These are phyloP conservation scores for Selenia dentaria DNA, from an alignment of 2,888 invertebrate species.

Conservation along the genomic window DNA sequence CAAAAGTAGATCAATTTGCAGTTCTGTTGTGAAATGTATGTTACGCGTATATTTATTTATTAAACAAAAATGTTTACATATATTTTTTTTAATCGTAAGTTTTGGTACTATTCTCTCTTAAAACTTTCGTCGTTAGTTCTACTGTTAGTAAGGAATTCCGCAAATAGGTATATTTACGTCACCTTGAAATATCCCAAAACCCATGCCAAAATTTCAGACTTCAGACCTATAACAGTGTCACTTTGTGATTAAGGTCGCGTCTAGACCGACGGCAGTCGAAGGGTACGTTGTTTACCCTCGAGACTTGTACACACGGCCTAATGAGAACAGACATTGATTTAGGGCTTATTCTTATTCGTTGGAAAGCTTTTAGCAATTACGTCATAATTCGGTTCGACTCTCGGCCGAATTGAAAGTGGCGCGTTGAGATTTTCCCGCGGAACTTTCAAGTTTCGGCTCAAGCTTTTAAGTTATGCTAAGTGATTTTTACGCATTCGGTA, in stretches of 20 bases:
- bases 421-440: conserved; percentile 15
- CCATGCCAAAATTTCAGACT: neutral
- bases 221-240: conserved; percentile 35
- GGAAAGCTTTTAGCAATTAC: conserved; percentile 58
- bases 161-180: neutral
- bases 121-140: too few species aligned
- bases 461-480: neutral
- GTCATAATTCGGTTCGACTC: conserved; percentile 51
- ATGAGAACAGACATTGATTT: conserved; percentile 60
- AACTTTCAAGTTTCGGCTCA: conserved; percentile 18
- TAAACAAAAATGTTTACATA: too few species aligned
- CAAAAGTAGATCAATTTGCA: too few species aligned
- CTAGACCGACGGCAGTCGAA: conserved; percentile 55
- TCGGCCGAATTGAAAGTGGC: conserved; percentile 38
- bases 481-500: conserved; percentile 2
- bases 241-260: conserved; percentile 47
- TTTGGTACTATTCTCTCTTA: too few species aligned
- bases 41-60: too few species aligned
- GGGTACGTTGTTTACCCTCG: conserved; percentile 51
- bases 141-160: too few species aligned
- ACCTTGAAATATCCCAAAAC: neutral
- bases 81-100: too few species aligned
- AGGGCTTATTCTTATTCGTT: conserved; percentile 41
- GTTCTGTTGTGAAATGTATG: too few species aligned
- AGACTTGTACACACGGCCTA: conserved; percentile 47